Percentiles rank a stretch among this genome's conserved stretches.
phyloP scores from a whole-genome alignment of 2,113 vertebrate species.

The Elaphurus davidianus region DNA sequence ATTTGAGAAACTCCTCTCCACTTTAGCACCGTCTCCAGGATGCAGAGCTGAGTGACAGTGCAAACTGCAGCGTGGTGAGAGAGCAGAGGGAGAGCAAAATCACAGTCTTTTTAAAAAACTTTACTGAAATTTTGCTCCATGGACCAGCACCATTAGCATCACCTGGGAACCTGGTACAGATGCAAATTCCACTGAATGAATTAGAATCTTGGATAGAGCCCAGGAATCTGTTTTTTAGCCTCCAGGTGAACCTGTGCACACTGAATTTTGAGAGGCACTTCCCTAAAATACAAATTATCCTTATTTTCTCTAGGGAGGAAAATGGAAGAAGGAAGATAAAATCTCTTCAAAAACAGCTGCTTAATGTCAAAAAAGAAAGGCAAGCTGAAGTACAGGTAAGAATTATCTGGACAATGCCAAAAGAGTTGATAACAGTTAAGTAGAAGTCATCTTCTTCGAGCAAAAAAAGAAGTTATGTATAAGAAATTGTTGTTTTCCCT shows the following conservation, averaged over 20 bases:
- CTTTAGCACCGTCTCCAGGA: slow-evolving; percentile 62
- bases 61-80: slow-evolving; percentile 49
- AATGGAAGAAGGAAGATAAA: slow-evolving; percentile 81
- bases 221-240: neutral
- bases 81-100: neutral
- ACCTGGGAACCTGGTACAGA: neutral
- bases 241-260: neutral
- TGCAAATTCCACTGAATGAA: neutral
- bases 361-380: slow-evolving; percentile 82
- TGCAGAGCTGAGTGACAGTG: slow-evolving; percentile 2
- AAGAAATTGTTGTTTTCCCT: neutral
- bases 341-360: slow-evolving; percentile 84
- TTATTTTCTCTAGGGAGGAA: slow-evolving; percentile 82
- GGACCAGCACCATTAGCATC: neutral
- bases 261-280: neutral
- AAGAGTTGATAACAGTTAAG: neutral
- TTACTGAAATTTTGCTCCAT: neutral
- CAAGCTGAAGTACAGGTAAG: slow-evolving; percentile 85
- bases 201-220: neutral
- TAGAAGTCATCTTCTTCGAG: neutral
- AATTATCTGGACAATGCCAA: neutral
- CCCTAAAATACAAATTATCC: neutral
- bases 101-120: neutral
- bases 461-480: neutral
- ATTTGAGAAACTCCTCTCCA: slow-evolving; percentile 72